phyloP scores from a whole-genome alignment of 2,113 vertebrate species.

The Apus apus region DNA sequence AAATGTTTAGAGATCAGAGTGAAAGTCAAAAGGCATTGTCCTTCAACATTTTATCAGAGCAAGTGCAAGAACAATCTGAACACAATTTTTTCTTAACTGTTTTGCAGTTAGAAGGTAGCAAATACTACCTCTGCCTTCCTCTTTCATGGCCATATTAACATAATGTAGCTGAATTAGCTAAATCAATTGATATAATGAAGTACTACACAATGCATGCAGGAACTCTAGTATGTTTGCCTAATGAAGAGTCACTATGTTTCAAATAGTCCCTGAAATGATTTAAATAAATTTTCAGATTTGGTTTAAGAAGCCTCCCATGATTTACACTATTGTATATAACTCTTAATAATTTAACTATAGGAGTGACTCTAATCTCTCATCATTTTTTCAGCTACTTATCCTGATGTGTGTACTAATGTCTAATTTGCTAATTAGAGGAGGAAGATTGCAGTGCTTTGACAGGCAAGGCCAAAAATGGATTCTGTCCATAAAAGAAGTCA shows the following conservation, averaged over 20 bases:
- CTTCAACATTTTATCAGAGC: neutral
- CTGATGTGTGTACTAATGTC: neutral
- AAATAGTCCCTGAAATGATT: neutral
- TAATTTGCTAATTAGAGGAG: conserved; percentile 11
- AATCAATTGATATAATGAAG: neutral
- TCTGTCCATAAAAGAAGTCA: neutral
- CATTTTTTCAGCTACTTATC: neutral
- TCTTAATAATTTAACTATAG: neutral
- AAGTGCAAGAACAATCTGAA: neutral
- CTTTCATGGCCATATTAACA: neutral
- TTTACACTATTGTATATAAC: neutral
- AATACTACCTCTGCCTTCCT: neutral
- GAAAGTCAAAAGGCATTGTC: fast-evolving
- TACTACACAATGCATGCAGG: neutral
- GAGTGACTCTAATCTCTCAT: neutral
- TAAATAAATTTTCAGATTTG: conserved; percentile 4
- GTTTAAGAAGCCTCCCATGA: neutral
- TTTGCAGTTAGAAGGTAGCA: neutral
- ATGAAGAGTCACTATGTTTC: conserved; percentile 8
- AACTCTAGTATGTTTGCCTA: neutral
- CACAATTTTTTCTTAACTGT: neutral
- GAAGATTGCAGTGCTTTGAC: neutral
- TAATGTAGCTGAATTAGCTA: neutral
- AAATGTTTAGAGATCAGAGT: neutral
- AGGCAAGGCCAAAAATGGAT: neutral